Evolutionary conservation across 2,888 invertebrate genomes (phyloP).

Genomic region (Syrista parreyssii): DNA sequence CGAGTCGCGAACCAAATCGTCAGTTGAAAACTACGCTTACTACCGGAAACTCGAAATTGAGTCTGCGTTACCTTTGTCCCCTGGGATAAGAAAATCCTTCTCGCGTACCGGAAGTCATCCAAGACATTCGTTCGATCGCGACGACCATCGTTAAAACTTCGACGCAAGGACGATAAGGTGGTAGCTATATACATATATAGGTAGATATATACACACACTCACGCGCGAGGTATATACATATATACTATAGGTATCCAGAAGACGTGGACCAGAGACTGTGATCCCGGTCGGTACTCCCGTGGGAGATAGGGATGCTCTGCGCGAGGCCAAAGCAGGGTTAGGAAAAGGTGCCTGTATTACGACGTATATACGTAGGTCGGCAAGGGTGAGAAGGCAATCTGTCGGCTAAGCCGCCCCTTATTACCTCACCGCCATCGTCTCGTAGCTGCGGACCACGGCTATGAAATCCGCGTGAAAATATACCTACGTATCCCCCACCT

Average conservation of each 20-base stretch:
- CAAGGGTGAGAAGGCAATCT: slow-evolving; percentile 50
- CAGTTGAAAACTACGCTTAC: background rate
- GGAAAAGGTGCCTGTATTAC: slow-evolving; percentile 43
- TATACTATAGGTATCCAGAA: background rate
- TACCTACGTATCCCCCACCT: slow-evolving; percentile 21
- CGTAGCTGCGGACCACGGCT: slow-evolving; percentile 28
- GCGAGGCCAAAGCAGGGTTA: slow-evolving; percentile 24
- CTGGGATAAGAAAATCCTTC: background rate
- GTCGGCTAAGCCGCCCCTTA: slow-evolving; percentile 58
- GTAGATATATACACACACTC: no score
- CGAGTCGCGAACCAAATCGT: background rate
- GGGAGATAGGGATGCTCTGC: background rate
- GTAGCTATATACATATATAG: background rate
- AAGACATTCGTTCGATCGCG: background rate
- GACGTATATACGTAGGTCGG: slow-evolving; percentile 23
- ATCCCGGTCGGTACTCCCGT: background rate
- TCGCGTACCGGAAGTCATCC: background rate
- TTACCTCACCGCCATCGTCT: slow-evolving; percentile 47
- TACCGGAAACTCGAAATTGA: no score
- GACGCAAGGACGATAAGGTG: background rate
- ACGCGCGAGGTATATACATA: no score
- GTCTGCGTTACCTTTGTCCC: background rate
- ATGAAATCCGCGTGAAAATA: slow-evolving; percentile 46
- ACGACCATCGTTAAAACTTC: background rate
- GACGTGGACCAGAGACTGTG: background rate